These are phyloP conservation scores for Aspidoscelis tigris DNA, from an alignment of 2,113 vertebrate species.

Conservation along the genomic window DNA sequence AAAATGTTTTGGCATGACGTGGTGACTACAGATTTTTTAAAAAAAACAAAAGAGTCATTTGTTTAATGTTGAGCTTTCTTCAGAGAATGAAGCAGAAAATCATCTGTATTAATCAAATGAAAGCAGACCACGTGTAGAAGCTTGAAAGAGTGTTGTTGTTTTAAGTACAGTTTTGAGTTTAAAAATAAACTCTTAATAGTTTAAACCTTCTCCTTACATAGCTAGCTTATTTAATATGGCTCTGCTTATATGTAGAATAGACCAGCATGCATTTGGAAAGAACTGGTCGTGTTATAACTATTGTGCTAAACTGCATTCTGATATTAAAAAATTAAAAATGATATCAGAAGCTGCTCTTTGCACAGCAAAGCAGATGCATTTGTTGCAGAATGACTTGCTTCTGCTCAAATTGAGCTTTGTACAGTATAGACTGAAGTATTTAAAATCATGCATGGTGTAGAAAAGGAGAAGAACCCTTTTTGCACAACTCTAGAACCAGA, in stretches of 20 bases:
- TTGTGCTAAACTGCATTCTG: not conserved
- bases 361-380: not conserved
- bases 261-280: not conserved
- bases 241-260: not conserved
- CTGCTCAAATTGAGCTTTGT: not conserved
- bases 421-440: no score
- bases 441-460: no score
- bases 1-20: conserved; percentile 36
- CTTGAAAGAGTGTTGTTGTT: not conserved
- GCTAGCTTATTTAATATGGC: not conserved
- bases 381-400: not conserved
- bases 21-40: conserved; percentile 10
- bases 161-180: not conserved
- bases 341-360: not conserved
- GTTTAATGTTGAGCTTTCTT: conserved; percentile 22
- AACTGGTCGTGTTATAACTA: not conserved
- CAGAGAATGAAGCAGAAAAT: conserved; percentile 30
- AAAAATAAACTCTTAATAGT: not conserved
- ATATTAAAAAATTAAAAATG: not conserved
- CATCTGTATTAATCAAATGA: conserved; percentile 19
- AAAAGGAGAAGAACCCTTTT: no score
- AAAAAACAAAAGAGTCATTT: conserved; percentile 42
- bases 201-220: not conserved
- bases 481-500: no score
- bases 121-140: conserved; percentile 16